These are phyloP conservation scores for Gnatocerus cornutus DNA, from an alignment of 2,888 invertebrate genomes.

Conservation along the genomic window DNA sequence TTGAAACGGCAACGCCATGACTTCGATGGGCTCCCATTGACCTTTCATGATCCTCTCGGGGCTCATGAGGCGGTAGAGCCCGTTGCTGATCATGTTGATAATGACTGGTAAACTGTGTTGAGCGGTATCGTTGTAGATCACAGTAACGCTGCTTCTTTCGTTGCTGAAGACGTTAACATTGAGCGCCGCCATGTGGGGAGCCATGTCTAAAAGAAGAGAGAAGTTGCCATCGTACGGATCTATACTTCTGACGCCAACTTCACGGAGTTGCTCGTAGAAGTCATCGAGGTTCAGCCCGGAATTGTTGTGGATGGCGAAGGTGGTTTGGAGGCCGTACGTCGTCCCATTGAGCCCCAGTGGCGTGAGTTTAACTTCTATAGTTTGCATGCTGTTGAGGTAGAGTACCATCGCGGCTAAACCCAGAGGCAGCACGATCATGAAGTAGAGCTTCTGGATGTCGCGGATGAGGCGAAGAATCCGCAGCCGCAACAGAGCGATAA, in stretches of 20 bases:
- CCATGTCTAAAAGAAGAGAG: slow-evolving; percentile 76
- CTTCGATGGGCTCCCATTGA: slow-evolving; percentile 76
- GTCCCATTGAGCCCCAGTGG: slow-evolving; percentile 77
- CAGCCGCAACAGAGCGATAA: slow-evolving; percentile 80
- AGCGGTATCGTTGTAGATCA: slow-evolving; percentile 85
- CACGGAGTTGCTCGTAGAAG: slow-evolving; percentile 64
- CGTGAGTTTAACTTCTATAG: slow-evolving; percentile 76
- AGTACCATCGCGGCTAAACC: slow-evolving; percentile 80
- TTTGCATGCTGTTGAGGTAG: slow-evolving; percentile 77
- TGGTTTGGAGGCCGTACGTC: slow-evolving; percentile 76
- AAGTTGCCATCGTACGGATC: slow-evolving; percentile 80
- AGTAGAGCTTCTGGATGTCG: slow-evolving; percentile 79
- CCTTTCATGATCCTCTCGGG: slow-evolving; percentile 50
- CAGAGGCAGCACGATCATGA: slow-evolving; percentile 83
- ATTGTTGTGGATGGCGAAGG: slow-evolving; percentile 77
- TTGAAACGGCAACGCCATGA: slow-evolving; percentile 81
- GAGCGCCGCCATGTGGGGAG: slow-evolving; percentile 80
- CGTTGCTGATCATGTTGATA: slow-evolving; percentile 82
- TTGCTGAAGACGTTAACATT: slow-evolving; percentile 74
- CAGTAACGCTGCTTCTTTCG: slow-evolving; percentile 75
- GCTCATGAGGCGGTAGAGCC: slow-evolving; percentile 71
- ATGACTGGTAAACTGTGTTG: slow-evolving; percentile 86
- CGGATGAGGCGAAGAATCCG: slow-evolving; percentile 79
- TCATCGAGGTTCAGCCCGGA: slow-evolving; percentile 67
- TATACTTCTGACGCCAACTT: slow-evolving; percentile 67